These are phyloP conservation scores for Nestor notabilis DNA, from an alignment of 2,113 vertebrate genomes.

Conservation along the genomic window DNA sequence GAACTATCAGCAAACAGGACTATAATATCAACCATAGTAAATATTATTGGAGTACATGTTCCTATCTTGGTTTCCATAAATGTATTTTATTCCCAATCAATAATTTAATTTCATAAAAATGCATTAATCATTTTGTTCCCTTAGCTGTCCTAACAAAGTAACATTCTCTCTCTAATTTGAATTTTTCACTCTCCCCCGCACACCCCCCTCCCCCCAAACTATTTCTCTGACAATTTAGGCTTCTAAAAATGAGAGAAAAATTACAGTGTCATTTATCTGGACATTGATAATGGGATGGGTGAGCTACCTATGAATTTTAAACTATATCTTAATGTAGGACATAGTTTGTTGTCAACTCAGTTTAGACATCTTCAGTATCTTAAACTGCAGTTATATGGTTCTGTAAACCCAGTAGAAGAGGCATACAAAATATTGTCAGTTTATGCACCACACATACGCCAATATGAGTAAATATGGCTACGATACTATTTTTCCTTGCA, in stretches of 20 bases:
- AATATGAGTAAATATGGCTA: neutral
- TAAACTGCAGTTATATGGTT: neutral
- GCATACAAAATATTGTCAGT: neutral
- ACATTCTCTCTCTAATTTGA: neutral
- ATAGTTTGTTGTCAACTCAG: neutral
- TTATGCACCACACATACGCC: neutral
- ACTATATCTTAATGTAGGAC: neutral
- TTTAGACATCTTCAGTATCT: neutral
- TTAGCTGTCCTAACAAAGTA: neutral
- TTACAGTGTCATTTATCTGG: neutral
- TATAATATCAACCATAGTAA: neutral
- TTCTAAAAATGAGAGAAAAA: neutral
- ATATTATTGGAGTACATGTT: neutral
- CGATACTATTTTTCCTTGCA: neutral
- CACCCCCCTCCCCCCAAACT: neutral
- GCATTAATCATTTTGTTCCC: neutral
- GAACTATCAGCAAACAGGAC: neutral
- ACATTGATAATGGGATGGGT: neutral
- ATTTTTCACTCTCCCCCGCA: neutral
- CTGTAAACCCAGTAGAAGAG: neutral
- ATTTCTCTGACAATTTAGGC: neutral
- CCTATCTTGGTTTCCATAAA: neutral
- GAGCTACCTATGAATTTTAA: neutral
- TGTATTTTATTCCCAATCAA: neutral
- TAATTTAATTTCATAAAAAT: neutral